phyloP scores from a whole-genome alignment of 2,797 vertebrate genomes.

The Distichodus sexfasciatus region DNA sequence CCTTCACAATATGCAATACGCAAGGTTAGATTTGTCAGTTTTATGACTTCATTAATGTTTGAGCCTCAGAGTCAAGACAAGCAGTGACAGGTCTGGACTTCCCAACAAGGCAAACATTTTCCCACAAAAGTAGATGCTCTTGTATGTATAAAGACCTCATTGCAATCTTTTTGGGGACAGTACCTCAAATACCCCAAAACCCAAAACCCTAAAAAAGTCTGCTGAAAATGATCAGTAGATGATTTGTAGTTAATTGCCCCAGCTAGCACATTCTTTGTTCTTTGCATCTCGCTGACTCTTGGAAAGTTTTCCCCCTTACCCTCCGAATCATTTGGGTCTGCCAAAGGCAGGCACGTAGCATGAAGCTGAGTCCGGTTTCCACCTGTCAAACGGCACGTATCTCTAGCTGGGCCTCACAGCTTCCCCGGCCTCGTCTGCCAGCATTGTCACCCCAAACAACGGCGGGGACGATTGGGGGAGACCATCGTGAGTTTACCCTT shows the following conservation, averaged over 20 bases:
- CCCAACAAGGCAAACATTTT: constrained; percentile 9
- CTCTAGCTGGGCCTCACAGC: constrained; percentile 29
- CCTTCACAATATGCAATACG: too few relatives aligned
- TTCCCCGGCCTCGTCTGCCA: constrained; percentile 30
- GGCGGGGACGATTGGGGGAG: constrained; percentile 47
- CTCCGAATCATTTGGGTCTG: constrained; percentile 22
- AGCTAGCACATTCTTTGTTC: neutral
- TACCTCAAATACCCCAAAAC: neutral
- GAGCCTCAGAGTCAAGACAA: constrained; percentile 15
- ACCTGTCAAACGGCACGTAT: constrained; percentile 67
- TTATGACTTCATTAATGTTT: constrained; percentile 27
- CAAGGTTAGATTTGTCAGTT: too few relatives aligned
- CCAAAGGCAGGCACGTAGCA: constrained; percentile 26
- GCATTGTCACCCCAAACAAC: constrained; percentile 42
- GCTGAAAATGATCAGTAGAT: neutral
- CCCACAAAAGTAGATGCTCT: constrained; percentile 1
- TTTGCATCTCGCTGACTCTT: neutral
- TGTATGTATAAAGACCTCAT: constrained; percentile 2
- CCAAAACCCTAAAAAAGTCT: neutral
- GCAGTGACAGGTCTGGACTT: constrained; percentile 22
- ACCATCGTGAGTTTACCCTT: constrained; percentile 44
- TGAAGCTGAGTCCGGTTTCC: neutral
- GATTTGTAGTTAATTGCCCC: neutral
- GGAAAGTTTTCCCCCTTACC: neutral
- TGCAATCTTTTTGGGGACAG: neutral